Percentiles rank a stretch among this genome's conserved stretches.
Evolutionary conservation across 2,888 invertebrate genomes (phyloP).

Genomic region (Andrena chrysosceles): DNA sequence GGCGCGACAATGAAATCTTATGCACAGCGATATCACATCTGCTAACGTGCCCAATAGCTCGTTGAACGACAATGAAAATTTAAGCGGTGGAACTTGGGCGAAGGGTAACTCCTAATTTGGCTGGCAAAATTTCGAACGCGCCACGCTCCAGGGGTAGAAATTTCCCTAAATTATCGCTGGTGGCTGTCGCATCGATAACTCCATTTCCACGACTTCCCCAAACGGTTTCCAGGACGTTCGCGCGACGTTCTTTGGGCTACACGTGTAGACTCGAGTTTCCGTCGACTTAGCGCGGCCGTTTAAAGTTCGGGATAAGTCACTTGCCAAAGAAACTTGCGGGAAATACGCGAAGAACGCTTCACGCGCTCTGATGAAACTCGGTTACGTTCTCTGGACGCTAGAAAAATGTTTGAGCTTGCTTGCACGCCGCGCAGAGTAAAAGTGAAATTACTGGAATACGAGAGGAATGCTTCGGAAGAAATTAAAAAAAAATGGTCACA

Average conservation of each 20-base stretch:
- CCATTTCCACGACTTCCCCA: constrained; percentile 12
- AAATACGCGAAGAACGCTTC: constrained; percentile 4
- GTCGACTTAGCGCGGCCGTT: constrained; percentile 31
- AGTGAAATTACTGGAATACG: background rate
- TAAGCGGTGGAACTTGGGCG: constrained; percentile 7
- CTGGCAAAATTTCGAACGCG: constrained; percentile 12
- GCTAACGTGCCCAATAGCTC: background rate
- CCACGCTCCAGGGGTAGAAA: background rate
- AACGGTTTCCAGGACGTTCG: constrained; percentile 28
- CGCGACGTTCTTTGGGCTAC: constrained; percentile 9
- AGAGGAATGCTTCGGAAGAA: too few species aligned
- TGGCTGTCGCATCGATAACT: constrained; percentile 33
- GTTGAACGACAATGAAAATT: background rate
- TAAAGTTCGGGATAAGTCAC: constrained; percentile 40
- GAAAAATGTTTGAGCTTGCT: constrained; percentile 2
- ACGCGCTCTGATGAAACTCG: background rate
- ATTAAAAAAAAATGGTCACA: too few species aligned
- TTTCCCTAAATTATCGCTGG: constrained; percentile 32
- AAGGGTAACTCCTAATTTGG: constrained; percentile 26
- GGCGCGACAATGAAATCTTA: constrained; percentile 2
- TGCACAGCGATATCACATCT: background rate
- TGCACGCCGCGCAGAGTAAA: background rate
- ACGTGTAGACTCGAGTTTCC: constrained; percentile 24
- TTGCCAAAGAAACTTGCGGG: constrained; percentile 20
- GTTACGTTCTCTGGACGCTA: background rate